Evolutionary conservation across 1,140 invertebrate genomes (phyloP).

Genomic region (Phortica variegata): DNA sequence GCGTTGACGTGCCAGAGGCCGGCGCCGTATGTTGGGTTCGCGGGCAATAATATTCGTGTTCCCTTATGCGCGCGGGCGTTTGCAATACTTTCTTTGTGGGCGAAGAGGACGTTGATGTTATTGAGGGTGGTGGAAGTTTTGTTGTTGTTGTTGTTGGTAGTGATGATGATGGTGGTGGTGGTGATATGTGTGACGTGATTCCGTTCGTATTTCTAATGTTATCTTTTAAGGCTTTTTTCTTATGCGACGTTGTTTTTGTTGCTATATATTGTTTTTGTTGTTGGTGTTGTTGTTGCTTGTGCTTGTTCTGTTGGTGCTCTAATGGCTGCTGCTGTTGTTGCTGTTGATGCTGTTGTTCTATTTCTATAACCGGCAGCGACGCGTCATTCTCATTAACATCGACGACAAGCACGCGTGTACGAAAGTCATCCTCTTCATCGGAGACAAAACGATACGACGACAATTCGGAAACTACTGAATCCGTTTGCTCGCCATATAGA

Average conservation of each 20-base stretch:
- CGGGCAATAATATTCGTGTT: too few relatives aligned
- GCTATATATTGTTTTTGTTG: constrained; percentile 16
- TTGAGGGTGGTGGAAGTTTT: not conserved
- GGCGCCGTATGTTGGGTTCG: too few relatives aligned
- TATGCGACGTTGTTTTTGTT: too few relatives aligned
- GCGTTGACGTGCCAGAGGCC: too few relatives aligned
- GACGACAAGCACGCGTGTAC: constrained; percentile 24
- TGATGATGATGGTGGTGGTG: too few relatives aligned
- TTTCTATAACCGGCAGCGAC: constrained; percentile 45
- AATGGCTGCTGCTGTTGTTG: constrained; percentile 38
- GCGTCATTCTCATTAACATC: constrained; percentile 17
- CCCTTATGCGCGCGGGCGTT: too few relatives aligned
- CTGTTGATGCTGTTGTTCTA: constrained; percentile 34
- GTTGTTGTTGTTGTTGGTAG: too few relatives aligned
- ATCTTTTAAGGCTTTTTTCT: constrained; percentile 19
- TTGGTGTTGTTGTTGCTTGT: constrained; percentile 7
- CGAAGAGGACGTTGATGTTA: constrained; percentile 3
- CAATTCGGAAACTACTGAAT: constrained; percentile 53
- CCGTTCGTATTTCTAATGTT: not conserved
- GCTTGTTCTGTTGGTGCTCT: constrained; percentile 28
- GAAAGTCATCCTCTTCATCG: constrained; percentile 38
- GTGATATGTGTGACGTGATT: constrained; percentile 24
- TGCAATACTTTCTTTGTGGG: not conserved
- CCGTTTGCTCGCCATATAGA: constrained; percentile 29
- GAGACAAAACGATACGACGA: constrained; percentile 56